phyloP scores from a whole-genome alignment of 2,797 vertebrate genomes.

The Eupleurogrammus muticus region DNA sequence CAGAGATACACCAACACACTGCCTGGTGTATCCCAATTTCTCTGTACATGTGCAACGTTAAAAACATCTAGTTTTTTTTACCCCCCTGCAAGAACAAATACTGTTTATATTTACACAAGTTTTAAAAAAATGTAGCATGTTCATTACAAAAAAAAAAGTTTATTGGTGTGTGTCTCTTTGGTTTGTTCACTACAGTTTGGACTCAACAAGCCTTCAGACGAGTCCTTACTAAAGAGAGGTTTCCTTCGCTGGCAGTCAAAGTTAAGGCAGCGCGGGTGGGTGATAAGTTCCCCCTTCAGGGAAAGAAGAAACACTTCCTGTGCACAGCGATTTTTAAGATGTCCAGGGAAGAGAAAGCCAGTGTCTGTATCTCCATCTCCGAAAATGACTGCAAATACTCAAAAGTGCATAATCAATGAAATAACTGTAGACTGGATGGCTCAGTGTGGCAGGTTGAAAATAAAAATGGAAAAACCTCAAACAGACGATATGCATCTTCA shows the following conservation, averaged over 20 bases:
- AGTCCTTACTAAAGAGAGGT: conserved; percentile 33
- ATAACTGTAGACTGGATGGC: conserved; percentile 67
- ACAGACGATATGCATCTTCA: conserved; percentile 49
- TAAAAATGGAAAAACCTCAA: conserved; percentile 44
- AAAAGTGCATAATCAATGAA: conserved; percentile 65
- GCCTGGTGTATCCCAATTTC: neutral
- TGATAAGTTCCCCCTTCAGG: conserved; percentile 40
- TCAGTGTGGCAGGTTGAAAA: conserved; percentile 76
- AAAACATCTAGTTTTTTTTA: neutral
- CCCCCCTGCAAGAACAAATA: conserved; percentile 21
- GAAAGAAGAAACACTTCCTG: conserved; percentile 43
- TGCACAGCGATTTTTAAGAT: conserved; percentile 40
- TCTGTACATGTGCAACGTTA: conserved; percentile 15
- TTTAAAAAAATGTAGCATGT: conserved; percentile 49
- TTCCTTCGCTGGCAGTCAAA: conserved; percentile 53
- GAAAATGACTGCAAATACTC: conserved; percentile 39
- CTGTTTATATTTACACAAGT: conserved; percentile 59
- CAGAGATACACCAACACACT: neutral
- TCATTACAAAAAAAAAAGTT: conserved; percentile 68
- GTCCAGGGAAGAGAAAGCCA: conserved; percentile 34
- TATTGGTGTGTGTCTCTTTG: conserved; percentile 62
- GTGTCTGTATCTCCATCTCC: conserved; percentile 38
- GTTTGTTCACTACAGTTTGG: conserved; percentile 52
- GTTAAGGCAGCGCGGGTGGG: conserved; percentile 75
- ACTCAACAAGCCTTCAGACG: conserved; percentile 34